Evolutionary conservation across 2,113 vertebrate genomes (phyloP).

Genomic region (Astur gentilis): DNA sequence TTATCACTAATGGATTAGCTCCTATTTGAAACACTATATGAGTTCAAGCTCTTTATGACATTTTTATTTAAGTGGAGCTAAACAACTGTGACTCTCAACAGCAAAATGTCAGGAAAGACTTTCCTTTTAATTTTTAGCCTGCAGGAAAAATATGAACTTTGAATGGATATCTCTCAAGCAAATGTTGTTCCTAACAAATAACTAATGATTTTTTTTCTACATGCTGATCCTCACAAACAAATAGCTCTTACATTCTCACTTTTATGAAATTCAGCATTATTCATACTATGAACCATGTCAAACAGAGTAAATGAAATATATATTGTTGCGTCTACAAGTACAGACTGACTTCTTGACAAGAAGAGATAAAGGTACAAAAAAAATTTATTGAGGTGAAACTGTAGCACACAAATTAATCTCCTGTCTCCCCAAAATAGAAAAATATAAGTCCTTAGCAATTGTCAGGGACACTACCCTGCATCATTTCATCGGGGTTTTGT

Average conservation of each 20-base stretch:
- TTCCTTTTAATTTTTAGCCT: slow-evolving; percentile 33
- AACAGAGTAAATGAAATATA: slow-evolving; percentile 21
- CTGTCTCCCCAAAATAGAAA: neutral
- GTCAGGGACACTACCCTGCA: neutral
- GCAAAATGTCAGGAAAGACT: slow-evolving; percentile 32
- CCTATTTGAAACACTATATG: neutral
- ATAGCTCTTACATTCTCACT: neutral
- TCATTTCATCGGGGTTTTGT: neutral
- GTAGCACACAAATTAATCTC: neutral
- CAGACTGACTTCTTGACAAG: neutral
- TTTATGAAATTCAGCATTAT: slow-evolving; percentile 17
- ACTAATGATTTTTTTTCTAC: neutral
- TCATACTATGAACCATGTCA: neutral
- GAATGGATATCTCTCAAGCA: slow-evolving; percentile 9
- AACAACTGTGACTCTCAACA: slow-evolving; percentile 10
- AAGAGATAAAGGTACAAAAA: neutral
- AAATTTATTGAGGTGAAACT: neutral
- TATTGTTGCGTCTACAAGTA: neutral
- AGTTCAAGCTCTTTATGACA: slow-evolving; percentile 28
- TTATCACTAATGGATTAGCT: slow-evolving; percentile 32
- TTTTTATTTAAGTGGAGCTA: slow-evolving; percentile 39
- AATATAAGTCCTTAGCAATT: neutral
- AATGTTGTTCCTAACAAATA: slow-evolving; percentile 29
- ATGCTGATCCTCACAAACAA: neutral
- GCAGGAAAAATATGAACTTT: slow-evolving; percentile 28